Conservation (phyloP, 2,113 vertebrate species). For the Dasyurus viverrinus region DNA sequence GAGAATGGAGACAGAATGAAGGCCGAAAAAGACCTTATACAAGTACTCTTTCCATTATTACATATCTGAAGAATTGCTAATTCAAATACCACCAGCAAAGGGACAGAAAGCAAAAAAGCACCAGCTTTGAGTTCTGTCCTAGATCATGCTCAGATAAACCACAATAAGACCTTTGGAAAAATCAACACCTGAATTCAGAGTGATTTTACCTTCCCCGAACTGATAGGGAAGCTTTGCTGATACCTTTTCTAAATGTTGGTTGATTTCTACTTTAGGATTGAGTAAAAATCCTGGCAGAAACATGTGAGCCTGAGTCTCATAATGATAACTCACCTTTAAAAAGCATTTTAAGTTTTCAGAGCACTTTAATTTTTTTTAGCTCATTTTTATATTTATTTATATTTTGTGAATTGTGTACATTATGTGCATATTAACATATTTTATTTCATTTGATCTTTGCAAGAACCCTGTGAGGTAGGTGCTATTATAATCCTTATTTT, state of each 20-base stretch:
- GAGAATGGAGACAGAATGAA: not conserved
- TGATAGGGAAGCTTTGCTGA: not conserved
- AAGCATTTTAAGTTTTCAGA: not conserved
- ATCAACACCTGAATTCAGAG: not conserved
- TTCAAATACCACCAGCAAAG: not conserved
- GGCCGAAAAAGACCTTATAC: too few relatives aligned
- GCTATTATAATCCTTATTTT: not conserved
- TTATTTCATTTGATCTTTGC: not conserved
- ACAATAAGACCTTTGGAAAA: not conserved
- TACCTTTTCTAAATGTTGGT: not conserved
- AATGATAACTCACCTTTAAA: not conserved
- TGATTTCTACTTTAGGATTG: not conserved
- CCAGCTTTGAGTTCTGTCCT: not conserved
- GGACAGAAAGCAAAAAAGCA: not conserved
- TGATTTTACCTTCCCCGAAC: not conserved
- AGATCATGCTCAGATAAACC: not conserved
- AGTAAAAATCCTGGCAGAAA: not conserved
- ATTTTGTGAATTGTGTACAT: too few relatives aligned
- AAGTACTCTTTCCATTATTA: too few relatives aligned
- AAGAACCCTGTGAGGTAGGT: not conserved
- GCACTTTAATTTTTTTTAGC: not conserved
- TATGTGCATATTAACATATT: not conserved
- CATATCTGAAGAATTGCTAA: too few relatives aligned
- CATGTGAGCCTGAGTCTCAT: not conserved
- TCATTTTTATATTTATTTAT: too few relatives aligned